Evolutionary conservation across 2,888 invertebrate genomes (phyloP).

Genomic region (Monoplex corrugatus): DNA sequence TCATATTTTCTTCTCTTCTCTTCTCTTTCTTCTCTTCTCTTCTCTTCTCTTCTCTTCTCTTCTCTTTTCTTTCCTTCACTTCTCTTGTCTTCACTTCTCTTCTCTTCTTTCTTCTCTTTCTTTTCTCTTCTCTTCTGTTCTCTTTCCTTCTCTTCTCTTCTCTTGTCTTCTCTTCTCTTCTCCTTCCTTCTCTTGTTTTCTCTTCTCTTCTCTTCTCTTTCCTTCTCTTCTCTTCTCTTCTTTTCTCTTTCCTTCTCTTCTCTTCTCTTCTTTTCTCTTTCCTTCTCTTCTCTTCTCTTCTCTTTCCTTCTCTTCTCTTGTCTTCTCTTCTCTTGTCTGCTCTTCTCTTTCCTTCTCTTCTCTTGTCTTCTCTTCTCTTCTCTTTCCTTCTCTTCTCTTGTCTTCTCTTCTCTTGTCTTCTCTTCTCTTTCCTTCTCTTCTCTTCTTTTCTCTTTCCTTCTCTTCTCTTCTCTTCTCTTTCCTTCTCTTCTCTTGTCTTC

Average conservation of each 20-base stretch:
- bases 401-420: background rate
- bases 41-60: too few species aligned
- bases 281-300: conserved; percentile 40
- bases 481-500: background rate
- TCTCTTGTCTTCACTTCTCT: too few species aligned
- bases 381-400: background rate
- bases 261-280: conserved; percentile 32
- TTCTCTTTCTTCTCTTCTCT: too few species aligned
- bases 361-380: background rate
- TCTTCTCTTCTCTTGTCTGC: background rate
- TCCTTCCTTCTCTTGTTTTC: too few species aligned
- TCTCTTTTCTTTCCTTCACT: too few species aligned
- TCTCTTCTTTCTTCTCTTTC: background rate
- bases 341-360: background rate
- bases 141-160: background rate
- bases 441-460: background rate
- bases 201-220: too few species aligned
- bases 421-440: background rate
- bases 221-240: background rate
- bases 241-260: background rate
- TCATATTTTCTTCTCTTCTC: too few species aligned
- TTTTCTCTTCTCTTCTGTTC: background rate
- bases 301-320: background rate
- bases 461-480: background rate
- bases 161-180: too few species aligned